These are phyloP conservation scores for Zootermopsis nevadensis DNA, from an alignment of 2,888 invertebrate genomes.

Conservation along the genomic window DNA sequence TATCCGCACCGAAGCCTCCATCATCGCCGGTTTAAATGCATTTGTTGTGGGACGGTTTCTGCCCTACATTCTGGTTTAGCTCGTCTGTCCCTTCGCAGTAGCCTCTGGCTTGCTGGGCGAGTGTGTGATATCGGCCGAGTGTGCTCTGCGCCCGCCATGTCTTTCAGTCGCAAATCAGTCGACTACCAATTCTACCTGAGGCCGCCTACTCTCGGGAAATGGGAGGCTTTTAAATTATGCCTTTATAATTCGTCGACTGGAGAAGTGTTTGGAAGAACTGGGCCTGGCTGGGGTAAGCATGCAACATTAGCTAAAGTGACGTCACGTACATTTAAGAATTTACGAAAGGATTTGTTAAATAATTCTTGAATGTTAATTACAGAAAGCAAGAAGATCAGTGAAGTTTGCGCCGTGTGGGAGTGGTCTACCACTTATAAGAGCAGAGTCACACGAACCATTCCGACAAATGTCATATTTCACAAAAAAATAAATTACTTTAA, in stretches of 20 bases:
- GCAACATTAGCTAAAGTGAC: too few relatives aligned
- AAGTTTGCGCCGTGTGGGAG: too few relatives aligned
- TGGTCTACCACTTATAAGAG: too few relatives aligned
- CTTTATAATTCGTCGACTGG: conserved; percentile 81
- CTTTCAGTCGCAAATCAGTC: conserved; percentile 5
- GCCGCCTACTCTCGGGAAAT: conserved; percentile 67
- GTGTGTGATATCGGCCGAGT: too few relatives aligned
- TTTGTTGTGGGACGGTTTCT: background rate
- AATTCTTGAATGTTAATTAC: too few relatives aligned
- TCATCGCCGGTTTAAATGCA: background rate
- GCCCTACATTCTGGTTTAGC: background rate
- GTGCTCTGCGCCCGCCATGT: background rate
- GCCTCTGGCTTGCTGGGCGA: too few relatives aligned
- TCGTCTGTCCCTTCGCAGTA: background rate
- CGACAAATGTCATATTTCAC: too few relatives aligned
- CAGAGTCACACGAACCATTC: too few relatives aligned
- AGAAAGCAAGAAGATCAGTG: too few relatives aligned
- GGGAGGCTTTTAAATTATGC: conserved; percentile 73
- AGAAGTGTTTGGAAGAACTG: conserved; percentile 81
- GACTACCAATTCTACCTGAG: conserved; percentile 20
- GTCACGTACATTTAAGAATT: too few relatives aligned
- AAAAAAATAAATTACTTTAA: too few relatives aligned
- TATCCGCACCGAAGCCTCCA: conserved; percentile 1
- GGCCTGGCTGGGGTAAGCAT: conserved; percentile 87
- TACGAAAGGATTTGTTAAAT: too few relatives aligned